Conservation (phyloP, 2,888 invertebrate species). For the Heliothis peltigera region DNA sequence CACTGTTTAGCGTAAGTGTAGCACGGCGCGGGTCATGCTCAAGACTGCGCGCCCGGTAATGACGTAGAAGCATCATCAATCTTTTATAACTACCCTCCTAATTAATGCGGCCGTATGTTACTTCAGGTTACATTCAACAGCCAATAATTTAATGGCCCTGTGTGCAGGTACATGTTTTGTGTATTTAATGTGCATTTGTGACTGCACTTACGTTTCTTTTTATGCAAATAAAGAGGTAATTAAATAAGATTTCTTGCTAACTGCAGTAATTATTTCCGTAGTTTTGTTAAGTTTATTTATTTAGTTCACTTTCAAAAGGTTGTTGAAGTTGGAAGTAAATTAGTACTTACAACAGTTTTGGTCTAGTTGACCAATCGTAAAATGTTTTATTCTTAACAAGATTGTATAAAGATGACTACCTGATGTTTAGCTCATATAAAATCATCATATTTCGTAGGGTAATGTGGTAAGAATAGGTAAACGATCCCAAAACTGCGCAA, state of each 20-base stretch:
- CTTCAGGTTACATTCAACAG: conserved; percentile 19
- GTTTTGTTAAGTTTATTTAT: conserved; percentile 12
- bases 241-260: background rate
- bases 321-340: background rate
- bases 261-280: background rate
- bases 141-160: conserved; percentile 26
- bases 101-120: conserved; percentile 35
- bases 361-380: no score
- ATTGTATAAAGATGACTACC: no score
- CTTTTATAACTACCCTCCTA: conserved; percentile 37
- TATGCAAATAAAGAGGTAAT: conserved; percentile 4
- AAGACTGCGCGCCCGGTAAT: conserved; percentile 17
- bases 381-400: no score
- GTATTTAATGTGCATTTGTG: conserved; percentile 14
- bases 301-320: background rate
- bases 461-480: background rate
- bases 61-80: conserved; percentile 35
- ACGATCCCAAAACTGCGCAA: background rate
- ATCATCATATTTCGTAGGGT: no score
- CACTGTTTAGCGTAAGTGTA: conserved; percentile 6
- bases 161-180: conserved; percentile 14
- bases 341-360: no score
- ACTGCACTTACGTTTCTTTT: conserved; percentile 12
- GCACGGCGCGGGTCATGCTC: conserved; percentile 13
- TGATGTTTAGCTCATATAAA: no score